Evolutionary conservation across 2,113 vertebrate species (phyloP), one percentile per base, ranked within the genome.

Genomic region (Campylomormyrus numenius): DNA sequence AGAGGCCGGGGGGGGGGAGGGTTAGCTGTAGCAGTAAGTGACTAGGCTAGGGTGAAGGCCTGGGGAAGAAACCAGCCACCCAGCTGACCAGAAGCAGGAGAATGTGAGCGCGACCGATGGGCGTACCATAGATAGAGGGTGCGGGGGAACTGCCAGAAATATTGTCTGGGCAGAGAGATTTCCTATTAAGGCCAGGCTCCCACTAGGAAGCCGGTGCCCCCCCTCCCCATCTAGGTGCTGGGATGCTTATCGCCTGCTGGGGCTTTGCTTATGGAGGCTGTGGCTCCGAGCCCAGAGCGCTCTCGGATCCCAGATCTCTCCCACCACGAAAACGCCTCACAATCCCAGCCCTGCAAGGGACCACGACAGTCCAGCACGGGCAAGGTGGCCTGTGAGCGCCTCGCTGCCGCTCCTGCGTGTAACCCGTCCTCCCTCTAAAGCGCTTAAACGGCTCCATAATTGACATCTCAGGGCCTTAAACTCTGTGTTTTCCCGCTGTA

Each of bases 131-230:
- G 56, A n/a, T 35, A 39, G 84, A 35, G 24, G 19, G 66, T 13
- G 66, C 0, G 2, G 27, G 4, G 35, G 49, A 50, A 35, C 19
- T 5, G 46, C 21, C 1, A 5, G 58, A 74, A 85, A 46, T 48
- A 13, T 49, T 3, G 15, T 42, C 49, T 8, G 52, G 89, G 49
- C 77, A 62, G 83, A 48, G 31, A 90, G 42, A 90, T 90, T 87
- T 86, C 89, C 80, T 85, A 86, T 86, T 90, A 90, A 90, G 89
- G 89, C 52, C 52, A 49, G 89, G 21, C 7, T 84, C 48, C 39
- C 62, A 62, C 27, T 5, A 52, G 66, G 27, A 49, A 48, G 46
- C 88, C 31, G 15, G 77, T 42, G 48, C 31, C 77, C 52, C 3
- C 27, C 21, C 89, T 52, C 85, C 85, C 85, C 85, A 87, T 27